Conservation (phyloP, 2,113 vertebrate species). For the Dicaeum eximium region DNA sequence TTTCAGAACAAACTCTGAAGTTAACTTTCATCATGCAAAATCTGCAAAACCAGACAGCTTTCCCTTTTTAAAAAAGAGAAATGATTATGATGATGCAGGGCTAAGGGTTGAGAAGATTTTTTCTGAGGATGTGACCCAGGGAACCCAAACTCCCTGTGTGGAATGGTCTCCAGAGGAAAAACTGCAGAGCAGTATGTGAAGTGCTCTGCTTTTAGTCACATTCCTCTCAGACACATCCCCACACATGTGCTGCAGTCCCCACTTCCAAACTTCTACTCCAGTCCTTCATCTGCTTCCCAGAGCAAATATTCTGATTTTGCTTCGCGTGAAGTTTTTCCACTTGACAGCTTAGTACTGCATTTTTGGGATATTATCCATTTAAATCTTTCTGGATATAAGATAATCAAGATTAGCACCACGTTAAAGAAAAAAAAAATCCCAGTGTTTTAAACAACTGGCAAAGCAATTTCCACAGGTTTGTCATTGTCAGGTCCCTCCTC, state of each 20-base stretch:
- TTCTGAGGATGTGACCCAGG: neutral
- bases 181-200: neutral
- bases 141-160: neutral
- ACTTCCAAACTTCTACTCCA: neutral
- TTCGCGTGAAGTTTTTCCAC: neutral
- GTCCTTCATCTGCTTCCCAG: conserved; percentile 37
- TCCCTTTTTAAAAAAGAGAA: neutral
- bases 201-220: neutral
- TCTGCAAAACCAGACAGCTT: neutral
- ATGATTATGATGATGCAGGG: neutral
- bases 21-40: neutral
- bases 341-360: neutral
- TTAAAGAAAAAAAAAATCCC: neutral
- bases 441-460: neutral
- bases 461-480: neutral
- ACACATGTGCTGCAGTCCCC: neutral
- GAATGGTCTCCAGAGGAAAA: neutral
- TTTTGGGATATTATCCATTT: neutral
- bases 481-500: neutral
- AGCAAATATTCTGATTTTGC: neutral
- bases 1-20: neutral
- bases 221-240: neutral
- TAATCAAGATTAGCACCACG: neutral
- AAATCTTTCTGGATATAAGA: neutral
- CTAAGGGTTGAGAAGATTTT: neutral